Evolutionary conservation across 1,140 invertebrate genomes (phyloP), one percentile per base, ranked within the genome.

Genomic region (Heliconius eleuchia): DNA sequence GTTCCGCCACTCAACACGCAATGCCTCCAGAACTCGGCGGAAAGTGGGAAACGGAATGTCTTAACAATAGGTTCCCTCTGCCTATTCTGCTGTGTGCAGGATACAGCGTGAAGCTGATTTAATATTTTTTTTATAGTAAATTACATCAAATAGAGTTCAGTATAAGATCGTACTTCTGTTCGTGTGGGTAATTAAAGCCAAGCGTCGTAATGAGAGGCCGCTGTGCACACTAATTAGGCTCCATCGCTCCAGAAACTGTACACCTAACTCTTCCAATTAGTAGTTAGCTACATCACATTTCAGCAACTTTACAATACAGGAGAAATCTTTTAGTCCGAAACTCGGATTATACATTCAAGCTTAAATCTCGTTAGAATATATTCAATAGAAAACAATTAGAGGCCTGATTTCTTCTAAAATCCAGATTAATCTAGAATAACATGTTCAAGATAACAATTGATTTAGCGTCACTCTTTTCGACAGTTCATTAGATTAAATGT

Each of bases 191-290:
- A 92, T 92, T 91, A 91, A 86, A 88, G 85, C 81, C 71, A 83
- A 85, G 85, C 86, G 80, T 76, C 79, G 82, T 81, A 81, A 87
- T 90, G 88, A 90, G 87, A 84, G 87, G 86, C 86, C 86, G 82
- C 84, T 83, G 83, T 76, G 83, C 84, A 85, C 86, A 85, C 86
- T 92, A 89, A 91, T 89, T 92, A 91, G 87, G 79, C 87, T 82
- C 83, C 87, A 85, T 81, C 85, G 86, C 87, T 88, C 85, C 87
- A 89, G 87, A 90, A 88, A 90, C 88, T 83, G 84, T 85, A 90
- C 84, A 87, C 84, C 87, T 87, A 90, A 92, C 88, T 89, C 87
- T 85, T 79, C 89, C 87, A 91, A 92, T 92, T 92, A 92, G 84
- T 83, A 84, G 80, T 74, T 79, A 78, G 72, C 79, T 81, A 82